Conservation (phyloP, 2,113 vertebrate species). For the Hemiscyllium ocellatum region DNA sequence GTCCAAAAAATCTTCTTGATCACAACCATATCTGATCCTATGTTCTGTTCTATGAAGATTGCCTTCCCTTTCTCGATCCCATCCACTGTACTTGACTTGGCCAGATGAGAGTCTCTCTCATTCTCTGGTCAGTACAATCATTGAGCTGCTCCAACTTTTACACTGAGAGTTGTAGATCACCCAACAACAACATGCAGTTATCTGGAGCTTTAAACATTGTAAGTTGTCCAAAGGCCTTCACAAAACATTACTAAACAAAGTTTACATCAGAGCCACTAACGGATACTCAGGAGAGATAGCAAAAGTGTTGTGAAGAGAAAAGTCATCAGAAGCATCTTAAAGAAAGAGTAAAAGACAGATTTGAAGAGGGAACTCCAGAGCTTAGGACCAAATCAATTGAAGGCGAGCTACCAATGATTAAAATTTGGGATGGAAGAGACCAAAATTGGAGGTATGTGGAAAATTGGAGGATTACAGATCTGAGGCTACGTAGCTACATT, state of each 20-base stretch:
- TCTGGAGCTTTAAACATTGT: background rate
- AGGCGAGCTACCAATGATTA: background rate
- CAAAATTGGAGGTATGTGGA: background rate
- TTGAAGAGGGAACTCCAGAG: background rate
- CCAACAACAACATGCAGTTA: background rate
- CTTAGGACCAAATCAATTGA: background rate
- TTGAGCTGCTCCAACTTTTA: background rate
- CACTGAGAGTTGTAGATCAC: background rate
- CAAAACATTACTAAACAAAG: background rate
- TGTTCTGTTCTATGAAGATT: background rate
- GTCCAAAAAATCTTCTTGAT: too few relatives aligned
- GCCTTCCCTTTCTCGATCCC: background rate
- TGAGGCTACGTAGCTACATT: too few relatives aligned
- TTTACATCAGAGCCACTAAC: background rate
- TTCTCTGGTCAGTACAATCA: background rate
- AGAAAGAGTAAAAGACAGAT: background rate
- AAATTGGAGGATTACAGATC: background rate
- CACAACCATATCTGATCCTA: background rate
- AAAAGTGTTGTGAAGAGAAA: background rate
- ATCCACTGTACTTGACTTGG: too few relatives aligned
- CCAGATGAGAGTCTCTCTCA: too few relatives aligned
- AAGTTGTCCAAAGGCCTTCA: background rate
- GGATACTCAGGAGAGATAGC: background rate
- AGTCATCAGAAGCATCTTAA: background rate
- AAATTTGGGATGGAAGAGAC: background rate